These are phyloP conservation scores for Prionailurus viverrinus DNA, from an alignment of 2,113 vertebrate genomes.

Conservation along the genomic window DNA sequence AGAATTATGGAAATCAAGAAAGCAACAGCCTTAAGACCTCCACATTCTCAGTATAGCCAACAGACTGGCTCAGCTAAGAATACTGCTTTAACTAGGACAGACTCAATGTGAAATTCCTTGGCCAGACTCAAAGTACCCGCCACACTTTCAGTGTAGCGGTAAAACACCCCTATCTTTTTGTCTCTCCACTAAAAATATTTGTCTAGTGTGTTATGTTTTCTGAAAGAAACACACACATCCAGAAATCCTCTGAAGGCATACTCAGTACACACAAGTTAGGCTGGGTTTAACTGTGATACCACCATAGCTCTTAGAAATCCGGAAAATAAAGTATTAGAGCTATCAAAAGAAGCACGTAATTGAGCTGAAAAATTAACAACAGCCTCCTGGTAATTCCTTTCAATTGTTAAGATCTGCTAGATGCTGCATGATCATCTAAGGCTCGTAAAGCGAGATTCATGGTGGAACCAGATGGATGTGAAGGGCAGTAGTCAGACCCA, in stretches of 20 bases:
- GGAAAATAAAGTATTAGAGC: constrained; percentile 49
- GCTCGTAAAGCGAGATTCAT: neutral
- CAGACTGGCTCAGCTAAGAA: neutral
- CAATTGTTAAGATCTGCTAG: neutral
- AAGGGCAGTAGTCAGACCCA: constrained; percentile 48
- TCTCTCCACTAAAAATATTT: neutral
- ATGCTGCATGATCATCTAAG: neutral
- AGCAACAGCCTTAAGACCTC: neutral
- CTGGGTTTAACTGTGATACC: neutral
- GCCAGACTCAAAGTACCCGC: neutral
- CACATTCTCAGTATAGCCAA: neutral
- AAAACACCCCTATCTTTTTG: neutral
- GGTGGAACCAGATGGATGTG: constrained; percentile 36
- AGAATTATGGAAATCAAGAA: neutral
- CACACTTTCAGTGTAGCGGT: neutral
- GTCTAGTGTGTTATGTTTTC: neutral
- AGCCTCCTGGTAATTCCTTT: constrained; percentile 11
- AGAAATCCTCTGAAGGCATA: constrained; percentile 17
- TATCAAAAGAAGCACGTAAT: constrained; percentile 26
- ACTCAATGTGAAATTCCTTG: neutral
- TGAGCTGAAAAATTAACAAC: constrained; percentile 58
- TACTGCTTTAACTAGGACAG: neutral
- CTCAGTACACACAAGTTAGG: neutral
- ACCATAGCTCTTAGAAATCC: constrained; percentile 50
- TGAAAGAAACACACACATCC: neutral